phyloP scores from a whole-genome alignment of 1,140 invertebrate genomes.

The Paraescarpia echinospica region DNA sequence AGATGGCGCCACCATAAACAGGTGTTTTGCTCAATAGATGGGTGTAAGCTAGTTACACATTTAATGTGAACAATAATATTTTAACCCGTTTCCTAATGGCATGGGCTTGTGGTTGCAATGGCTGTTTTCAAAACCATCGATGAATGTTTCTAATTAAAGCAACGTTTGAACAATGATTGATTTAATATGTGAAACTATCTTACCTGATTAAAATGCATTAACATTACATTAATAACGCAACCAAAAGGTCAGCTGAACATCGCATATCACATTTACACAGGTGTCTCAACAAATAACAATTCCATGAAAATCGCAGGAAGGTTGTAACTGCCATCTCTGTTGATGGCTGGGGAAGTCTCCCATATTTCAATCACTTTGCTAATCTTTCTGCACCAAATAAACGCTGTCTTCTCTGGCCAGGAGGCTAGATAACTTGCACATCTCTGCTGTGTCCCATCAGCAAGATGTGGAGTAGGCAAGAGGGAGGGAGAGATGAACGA shows the following conservation, averaged over 20 bases:
- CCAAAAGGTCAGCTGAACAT: neutral
- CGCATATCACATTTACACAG: neutral
- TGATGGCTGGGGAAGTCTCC: no score
- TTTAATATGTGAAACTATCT: neutral
- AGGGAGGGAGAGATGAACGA: slow-evolving; percentile 45
- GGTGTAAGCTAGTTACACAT: no score
- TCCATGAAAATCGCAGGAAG: no score
- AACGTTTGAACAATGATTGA: neutral
- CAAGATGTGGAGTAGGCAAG: slow-evolving; percentile 18
- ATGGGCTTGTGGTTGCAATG: no score
- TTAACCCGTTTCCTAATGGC: no score
- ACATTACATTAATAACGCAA: neutral
- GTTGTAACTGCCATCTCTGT: neutral
- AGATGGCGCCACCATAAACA: no score
- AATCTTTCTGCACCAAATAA: no score
- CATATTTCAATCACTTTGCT: no score
- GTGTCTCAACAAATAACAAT: neutral
- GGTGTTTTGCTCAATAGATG: no score
- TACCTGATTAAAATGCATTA: neutral
- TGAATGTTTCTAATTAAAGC: neutral
- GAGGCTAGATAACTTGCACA: no score
- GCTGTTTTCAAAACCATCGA: neutral
- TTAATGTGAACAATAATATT: no score
- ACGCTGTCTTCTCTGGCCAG: no score
- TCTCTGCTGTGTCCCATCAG: neutral